Conservation (phyloP, 2,888 invertebrate genomes). For the Apotomis betuletana region DNA sequence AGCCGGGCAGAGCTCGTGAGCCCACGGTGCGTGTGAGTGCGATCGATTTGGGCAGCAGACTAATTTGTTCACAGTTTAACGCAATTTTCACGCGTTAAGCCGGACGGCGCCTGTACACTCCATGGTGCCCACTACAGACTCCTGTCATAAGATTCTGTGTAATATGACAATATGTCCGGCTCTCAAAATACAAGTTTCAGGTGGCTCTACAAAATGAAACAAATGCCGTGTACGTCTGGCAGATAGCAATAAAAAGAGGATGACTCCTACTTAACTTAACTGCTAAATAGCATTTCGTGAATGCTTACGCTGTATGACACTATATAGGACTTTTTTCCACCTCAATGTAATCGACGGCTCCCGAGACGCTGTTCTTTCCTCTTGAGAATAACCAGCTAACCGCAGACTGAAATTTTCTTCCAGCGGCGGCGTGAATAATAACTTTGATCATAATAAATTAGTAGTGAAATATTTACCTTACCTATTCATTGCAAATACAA, state of each 20-base stretch:
- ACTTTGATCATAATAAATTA: too few relatives aligned
- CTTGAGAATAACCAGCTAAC: too few relatives aligned
- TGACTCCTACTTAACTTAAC: neutral
- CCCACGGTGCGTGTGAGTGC: constrained; percentile 57
- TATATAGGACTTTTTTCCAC: neutral
- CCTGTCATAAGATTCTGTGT: neutral
- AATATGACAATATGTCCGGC: neutral
- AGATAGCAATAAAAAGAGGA: neutral
- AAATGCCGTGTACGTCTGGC: too few relatives aligned
- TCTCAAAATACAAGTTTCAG: neutral
- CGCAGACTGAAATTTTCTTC: too few relatives aligned
- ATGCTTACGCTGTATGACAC: too few relatives aligned
- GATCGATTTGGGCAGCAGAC: constrained; percentile 54
- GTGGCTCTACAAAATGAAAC: too few relatives aligned
- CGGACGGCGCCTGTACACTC: neutral
- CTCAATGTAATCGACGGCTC: too few relatives aligned
- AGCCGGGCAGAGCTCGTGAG: constrained; percentile 47
- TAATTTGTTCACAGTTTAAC: constrained; percentile 78
- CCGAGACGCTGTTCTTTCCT: too few relatives aligned
- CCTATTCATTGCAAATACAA: too few relatives aligned
- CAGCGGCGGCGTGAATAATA: too few relatives aligned
- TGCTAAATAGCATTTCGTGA: neutral
- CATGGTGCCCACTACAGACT: neutral
- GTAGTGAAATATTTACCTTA: too few relatives aligned
- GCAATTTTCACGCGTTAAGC: constrained; percentile 66